Evolutionary conservation across 2,888 invertebrate genomes (phyloP).

Genomic region (Drosophila neonasuta): DNA sequence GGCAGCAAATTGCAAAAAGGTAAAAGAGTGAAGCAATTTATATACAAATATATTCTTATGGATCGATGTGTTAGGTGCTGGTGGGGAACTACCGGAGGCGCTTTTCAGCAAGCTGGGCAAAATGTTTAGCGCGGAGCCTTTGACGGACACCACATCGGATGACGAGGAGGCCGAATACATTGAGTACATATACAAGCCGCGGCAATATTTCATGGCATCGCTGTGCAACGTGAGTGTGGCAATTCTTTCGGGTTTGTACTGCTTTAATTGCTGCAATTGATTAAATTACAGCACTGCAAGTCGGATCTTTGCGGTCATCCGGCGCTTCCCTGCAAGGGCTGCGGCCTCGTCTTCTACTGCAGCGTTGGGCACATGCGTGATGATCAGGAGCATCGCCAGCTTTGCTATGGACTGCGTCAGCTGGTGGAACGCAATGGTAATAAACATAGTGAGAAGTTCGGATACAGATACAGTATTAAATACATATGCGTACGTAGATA

Average conservation of each 20-base stretch:
- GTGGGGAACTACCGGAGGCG: conserved; percentile 55
- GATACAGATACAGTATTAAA: neutral
- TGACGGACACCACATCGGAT: conserved; percentile 78
- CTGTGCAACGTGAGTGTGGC: conserved; percentile 82
- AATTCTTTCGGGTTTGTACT: neutral
- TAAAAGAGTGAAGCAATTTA: conserved; percentile 9
- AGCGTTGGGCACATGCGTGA: conserved; percentile 85
- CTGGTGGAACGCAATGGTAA: conserved; percentile 84
- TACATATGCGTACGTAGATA: neutral
- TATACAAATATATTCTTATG: neutral
- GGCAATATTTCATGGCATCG: conserved; percentile 85
- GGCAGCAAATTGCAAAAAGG: conserved; percentile 62
- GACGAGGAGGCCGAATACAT: conserved; percentile 85
- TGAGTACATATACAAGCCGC: conserved; percentile 86
- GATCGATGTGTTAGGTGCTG: conserved; percentile 19
- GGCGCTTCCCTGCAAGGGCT: conserved; percentile 82
- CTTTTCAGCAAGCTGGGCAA: conserved; percentile 77
- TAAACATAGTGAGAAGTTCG: conserved; percentile 8
- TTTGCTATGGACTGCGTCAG: conserved; percentile 85
- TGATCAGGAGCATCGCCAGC: conserved; percentile 84
- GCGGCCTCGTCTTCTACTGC: conserved; percentile 87
- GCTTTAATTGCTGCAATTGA: conserved; percentile 2
- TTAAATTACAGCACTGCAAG: conserved; percentile 74
- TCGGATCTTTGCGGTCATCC: conserved; percentile 66
- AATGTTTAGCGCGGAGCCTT: conserved; percentile 75